phyloP scores from a whole-genome alignment of 2,113 vertebrate species.

The Aphyosemion australe region DNA sequence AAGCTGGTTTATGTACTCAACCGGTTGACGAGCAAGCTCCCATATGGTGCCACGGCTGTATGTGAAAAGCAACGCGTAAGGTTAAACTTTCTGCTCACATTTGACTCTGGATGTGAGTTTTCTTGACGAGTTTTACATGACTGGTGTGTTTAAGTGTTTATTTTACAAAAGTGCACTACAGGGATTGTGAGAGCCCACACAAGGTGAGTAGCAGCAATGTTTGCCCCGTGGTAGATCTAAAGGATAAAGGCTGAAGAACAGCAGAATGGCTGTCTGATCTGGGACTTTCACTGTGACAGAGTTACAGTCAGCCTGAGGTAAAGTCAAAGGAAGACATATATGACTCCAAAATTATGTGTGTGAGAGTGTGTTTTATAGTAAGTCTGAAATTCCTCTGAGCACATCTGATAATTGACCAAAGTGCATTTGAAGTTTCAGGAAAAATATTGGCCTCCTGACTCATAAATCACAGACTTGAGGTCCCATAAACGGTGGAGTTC shows the following conservation, averaged over 20 bases:
- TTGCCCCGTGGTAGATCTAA: slow-evolving; percentile 1
- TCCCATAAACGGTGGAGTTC: too few species aligned
- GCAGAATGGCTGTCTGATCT: too few species aligned
- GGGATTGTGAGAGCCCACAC: not conserved
- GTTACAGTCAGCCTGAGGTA: slow-evolving; percentile 26
- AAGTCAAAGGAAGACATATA: slow-evolving; percentile 12
- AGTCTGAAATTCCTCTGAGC: too few species aligned
- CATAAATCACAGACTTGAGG: too few species aligned
- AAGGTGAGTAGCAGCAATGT: not conserved
- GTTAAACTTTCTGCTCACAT: too few species aligned
- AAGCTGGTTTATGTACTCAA: slow-evolving; percentile 1
- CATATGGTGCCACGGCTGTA: not conserved
- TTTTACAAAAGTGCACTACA: not conserved
- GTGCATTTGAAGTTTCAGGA: too few species aligned
- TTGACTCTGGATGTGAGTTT: not conserved
- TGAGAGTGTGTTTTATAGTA: too few species aligned
- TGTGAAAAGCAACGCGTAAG: not conserved
- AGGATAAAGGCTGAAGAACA: not conserved
- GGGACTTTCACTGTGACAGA: not conserved
- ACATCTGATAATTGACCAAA: too few species aligned
- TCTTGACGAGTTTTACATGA: not conserved
- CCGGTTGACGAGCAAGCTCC: not conserved
- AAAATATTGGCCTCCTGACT: too few species aligned
- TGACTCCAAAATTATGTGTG: slow-evolving; percentile 26
- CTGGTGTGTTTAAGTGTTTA: not conserved